Percentiles rank a stretch among this genome's conserved stretches.
Conservation (phyloP, 2,113 vertebrate species). For the Cacatua alba region DNA sequence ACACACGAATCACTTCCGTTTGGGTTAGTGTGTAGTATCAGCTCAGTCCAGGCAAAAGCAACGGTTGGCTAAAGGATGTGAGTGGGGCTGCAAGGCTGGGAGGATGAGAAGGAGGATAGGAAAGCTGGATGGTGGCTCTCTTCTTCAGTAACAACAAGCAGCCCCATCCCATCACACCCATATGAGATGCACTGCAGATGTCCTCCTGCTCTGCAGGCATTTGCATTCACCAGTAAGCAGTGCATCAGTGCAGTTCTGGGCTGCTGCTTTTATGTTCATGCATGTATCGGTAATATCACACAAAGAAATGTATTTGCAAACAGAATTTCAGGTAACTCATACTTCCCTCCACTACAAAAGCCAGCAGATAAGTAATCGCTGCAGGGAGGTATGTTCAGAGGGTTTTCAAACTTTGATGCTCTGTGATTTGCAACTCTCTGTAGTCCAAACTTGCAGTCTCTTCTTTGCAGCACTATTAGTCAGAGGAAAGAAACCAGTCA, state of each 20-base stretch:
- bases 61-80: accelerated
- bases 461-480: conserved; percentile 3
- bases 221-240: neutral
- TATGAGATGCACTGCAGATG: neutral
- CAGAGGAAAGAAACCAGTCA: neutral
- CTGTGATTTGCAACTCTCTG: conserved; percentile 56
- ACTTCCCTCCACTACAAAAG: neutral
- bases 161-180: neutral
- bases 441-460: conserved; percentile 18
- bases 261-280: neutral
- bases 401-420: conserved; percentile 58
- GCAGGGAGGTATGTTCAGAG: conserved; percentile 52
- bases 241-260: neutral
- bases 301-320: conserved; percentile 11
- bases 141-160: neutral
- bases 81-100: neutral
- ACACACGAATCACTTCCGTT: neutral
- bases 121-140: neutral
- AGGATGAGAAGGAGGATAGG: neutral
- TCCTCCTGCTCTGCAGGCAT: neutral
- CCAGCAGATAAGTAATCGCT: conserved; percentile 25
- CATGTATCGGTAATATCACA: accelerated
- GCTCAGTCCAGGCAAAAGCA: neutral
- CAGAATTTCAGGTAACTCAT: neutral
- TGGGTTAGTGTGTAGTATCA: neutral